phyloP scores from a whole-genome alignment of 2,888 invertebrate genomes.

The Odontocolon sp. region DNA sequence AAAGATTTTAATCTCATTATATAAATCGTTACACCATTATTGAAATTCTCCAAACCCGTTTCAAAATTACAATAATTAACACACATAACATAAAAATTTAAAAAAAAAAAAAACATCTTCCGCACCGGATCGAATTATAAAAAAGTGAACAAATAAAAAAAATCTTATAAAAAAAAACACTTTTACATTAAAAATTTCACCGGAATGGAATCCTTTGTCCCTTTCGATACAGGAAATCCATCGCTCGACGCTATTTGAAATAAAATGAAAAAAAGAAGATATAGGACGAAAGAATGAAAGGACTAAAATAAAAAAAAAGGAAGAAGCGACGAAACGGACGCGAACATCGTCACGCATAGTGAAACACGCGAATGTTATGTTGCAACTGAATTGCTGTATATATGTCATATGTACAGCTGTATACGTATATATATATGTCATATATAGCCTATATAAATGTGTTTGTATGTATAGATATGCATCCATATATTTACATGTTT shows the following conservation, averaged over 20 bases:
- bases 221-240: background rate
- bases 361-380: conserved; percentile 22
- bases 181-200: background rate
- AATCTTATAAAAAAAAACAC: background rate
- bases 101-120: background rate
- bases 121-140: conserved; percentile 64
- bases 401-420: too few relatives aligned
- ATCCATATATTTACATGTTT: too few relatives aligned
- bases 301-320: too few relatives aligned
- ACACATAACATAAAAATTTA: background rate
- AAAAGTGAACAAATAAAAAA: background rate
- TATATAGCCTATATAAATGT: too few relatives aligned
- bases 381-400: too few relatives aligned
- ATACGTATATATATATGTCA: too few relatives aligned
- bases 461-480: too few relatives aligned
- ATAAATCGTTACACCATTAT: background rate
- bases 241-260: conserved; percentile 31
- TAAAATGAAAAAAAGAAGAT: background rate
- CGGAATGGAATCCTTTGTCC: conserved; percentile 22
- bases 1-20: conserved; percentile 3
- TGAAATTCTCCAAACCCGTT: background rate
- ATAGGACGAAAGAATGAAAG: too few relatives aligned
- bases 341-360: conserved; percentile 48
- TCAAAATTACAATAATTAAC: background rate
- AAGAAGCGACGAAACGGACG: conserved; percentile 29